Base-by-base conservation (phyloP, 1,140 invertebrate species). In the Nixonia krombeini region DNA sequence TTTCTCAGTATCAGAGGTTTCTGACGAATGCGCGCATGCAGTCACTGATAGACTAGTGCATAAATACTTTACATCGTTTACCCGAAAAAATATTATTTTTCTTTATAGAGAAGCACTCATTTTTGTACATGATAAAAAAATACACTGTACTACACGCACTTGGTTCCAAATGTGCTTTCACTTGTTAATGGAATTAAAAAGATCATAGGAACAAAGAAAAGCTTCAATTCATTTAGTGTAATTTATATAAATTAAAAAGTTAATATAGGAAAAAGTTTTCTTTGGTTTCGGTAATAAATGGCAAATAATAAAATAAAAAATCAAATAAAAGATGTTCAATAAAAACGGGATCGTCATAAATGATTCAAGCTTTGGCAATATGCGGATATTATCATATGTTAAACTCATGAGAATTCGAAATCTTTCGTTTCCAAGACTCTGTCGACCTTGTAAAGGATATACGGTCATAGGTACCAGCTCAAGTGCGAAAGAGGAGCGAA, bases 1-100 rank as follows among this genome's bases (percentile, higher is more conserved):
- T 84, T 85, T 85, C 78, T 85, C 73, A 74, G 70, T 70, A 80
- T 83, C 82, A 85, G 84, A 85, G 83, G 83, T 82, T 82, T 84
- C 81, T 84, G 74, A 83, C 71, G 71, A 62, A 69, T 76, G 52
- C 78, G 76, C 51, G 67, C 76, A 80, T 75, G 73, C 78, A 76
- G 72, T 70, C 56, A 71, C 70, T 72, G 61, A 75, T 55, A 75
- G 67, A 77, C 68, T 75, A 67, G 61, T 68, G 65, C 70, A 78
- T 73, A 76, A 73, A 68, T 76, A 75, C 76, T 76, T 79, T 73
- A 79, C 74, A 70, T 69, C 52, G 41, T 56, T 46, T 15, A 26
- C 13, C 31, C 4, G 15, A 40, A 15, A 18, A 12, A 26, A 26
- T 37, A 9, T 29, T 29, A 7, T 44, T 62, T 44, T 65, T 63